Base-by-base conservation (phyloP, 2,888 invertebrate genomes). In the Scaptomyza caliginosa region DNA sequence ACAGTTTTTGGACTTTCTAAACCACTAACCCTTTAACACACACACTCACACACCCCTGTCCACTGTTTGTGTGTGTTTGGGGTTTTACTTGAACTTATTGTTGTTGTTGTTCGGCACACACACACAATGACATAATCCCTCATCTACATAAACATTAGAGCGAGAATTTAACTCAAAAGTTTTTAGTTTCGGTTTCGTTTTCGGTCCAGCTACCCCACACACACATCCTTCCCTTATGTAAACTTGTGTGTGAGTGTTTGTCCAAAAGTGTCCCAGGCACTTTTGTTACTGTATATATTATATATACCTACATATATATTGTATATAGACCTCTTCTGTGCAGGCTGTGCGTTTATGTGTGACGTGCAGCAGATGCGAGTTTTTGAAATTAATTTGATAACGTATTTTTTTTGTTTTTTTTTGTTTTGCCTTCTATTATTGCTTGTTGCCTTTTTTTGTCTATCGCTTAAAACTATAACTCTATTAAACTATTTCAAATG, bases 71-170 rank as follows among this genome's bases (percentile, higher is more conserved):
- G 34, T 43, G 57, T 54, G 46, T 67, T 13, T 58, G 60, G 63
- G 79, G 43, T 60, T 72, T 75, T 67, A 52, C 55, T 59, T 38
- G 16, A 49, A 13, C 72, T 49, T 49, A 49, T 42, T 54, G 43
- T 30, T 65, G 49, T 40, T 74, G 62, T 42, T 54, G 43, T 30
- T 13, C 6, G 30, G 10, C 30, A 32, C n/a, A 32, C 13, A 16
- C 32, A 32, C 32, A 32, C 88, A 82, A 82, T 85, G 88, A 86
- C 86, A 87, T 87, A 88, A 88, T 87, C 88, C 87, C 88, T 88
- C 88, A 85, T 88, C 86, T 86, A 77, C 84, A 85, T 88, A 84
- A 88, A 88, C 86, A 84, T 86, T 84, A 86, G 77, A 82, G 75
- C 79, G 72, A 74, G 86, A 84, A 83, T 88, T 88, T 86, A 84